phyloP scores from a whole-genome alignment of 2,888 invertebrate species.

The Nomada fabriciana region DNA sequence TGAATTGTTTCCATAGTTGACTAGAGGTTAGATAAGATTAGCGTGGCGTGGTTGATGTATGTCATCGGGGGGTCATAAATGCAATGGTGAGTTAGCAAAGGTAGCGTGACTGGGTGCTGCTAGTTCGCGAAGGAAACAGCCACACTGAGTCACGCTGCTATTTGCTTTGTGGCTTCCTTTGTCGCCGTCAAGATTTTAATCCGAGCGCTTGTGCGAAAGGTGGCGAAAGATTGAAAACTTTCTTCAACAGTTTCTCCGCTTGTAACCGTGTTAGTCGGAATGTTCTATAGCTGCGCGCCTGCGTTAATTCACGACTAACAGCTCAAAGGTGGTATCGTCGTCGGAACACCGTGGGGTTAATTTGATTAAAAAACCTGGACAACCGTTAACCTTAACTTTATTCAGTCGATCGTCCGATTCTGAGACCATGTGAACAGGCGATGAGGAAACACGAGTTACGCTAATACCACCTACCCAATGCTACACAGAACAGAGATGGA shows the following conservation, averaged over 20 bases:
- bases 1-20: constrained; percentile 19
- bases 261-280: too few species aligned
- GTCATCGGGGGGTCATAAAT: constrained; percentile 32
- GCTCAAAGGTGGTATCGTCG: neutral
- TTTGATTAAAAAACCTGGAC: constrained; percentile 7
- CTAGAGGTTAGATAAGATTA: neutral
- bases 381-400: constrained; percentile 45
- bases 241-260: neutral
- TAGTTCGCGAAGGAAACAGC: constrained; percentile 13
- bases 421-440: constrained; percentile 45
- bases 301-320: too few species aligned
- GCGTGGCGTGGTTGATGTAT: neutral
- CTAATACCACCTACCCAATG: constrained; percentile 33
- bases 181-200: constrained; percentile 26
- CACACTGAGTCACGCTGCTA: constrained; percentile 21
- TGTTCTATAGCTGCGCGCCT: too few species aligned
- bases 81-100: constrained; percentile 2
- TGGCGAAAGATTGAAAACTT: neutral
- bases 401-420: constrained; percentile 63
- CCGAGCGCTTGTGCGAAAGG: neutral
- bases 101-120: constrained; percentile 35
- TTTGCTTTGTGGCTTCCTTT: constrained; percentile 6
- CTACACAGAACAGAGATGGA: constrained; percentile 30
- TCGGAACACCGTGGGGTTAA: neutral
- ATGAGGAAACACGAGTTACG: constrained; percentile 51